phyloP scores from a whole-genome alignment of 2,888 invertebrate genomes.

The Melanophora roralis region DNA sequence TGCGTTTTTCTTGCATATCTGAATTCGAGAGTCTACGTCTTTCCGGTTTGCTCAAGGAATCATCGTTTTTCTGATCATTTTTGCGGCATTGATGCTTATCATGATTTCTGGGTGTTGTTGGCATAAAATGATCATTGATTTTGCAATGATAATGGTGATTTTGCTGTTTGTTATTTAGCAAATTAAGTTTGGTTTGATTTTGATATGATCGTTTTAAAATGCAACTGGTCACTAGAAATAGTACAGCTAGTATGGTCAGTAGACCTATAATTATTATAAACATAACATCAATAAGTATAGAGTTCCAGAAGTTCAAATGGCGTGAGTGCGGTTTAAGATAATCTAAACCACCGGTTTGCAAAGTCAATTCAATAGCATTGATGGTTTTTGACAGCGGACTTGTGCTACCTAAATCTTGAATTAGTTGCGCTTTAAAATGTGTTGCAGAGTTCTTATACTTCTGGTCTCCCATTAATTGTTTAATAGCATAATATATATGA shows the following conservation, averaged over 20 bases:
- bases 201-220: constrained; percentile 73
- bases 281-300: constrained; percentile 74
- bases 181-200: constrained; percentile 53
- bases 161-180: constrained; percentile 26
- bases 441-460: constrained; percentile 67
- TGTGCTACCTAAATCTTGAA: constrained; percentile 64
- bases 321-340: constrained; percentile 74
- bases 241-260: constrained; percentile 72
- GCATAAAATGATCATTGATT: constrained; percentile 36
- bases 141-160: constrained; percentile 44
- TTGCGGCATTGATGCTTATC: neutral
- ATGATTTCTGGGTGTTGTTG: neutral
- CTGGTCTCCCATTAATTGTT: constrained; percentile 73
- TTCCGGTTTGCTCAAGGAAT: neutral
- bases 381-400: constrained; percentile 70
- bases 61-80: neutral
- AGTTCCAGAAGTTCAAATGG: constrained; percentile 72
- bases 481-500: constrained; percentile 73
- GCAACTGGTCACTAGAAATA: constrained; percentile 73
- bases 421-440: constrained; percentile 65
- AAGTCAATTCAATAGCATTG: constrained; percentile 73
- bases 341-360: constrained; percentile 71
- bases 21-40: constrained; percentile 44
- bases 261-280: constrained; percentile 72
- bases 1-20: constrained; percentile 28